A percentile compares a stretch with the other conserved stretches of the same genome.
These are phyloP conservation scores for Hypomecis atomaria DNA, from an alignment of 2,888 invertebrate genomes.

Conservation along the genomic window DNA sequence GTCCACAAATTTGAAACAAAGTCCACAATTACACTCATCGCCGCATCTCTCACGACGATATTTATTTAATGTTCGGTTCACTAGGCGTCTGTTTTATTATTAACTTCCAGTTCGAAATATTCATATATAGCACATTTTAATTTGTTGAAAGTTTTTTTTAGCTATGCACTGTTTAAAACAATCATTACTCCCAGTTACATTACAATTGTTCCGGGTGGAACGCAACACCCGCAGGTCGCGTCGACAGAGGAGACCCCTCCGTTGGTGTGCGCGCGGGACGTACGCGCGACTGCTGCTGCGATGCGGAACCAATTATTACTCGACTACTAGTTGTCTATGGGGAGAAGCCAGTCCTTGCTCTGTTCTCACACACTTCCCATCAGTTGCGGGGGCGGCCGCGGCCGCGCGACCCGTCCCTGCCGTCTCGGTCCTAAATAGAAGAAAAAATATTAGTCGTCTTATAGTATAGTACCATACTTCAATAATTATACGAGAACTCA, in stretches of 20 bases:
- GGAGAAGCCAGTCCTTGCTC: slow-evolving; percentile 82
- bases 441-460: slow-evolving; percentile 26
- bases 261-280: slow-evolving; percentile 45
- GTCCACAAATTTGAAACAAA: slow-evolving; percentile 84
- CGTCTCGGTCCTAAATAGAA: slow-evolving; percentile 73
- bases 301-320: slow-evolving; percentile 77
- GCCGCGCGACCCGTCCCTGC: slow-evolving; percentile 74
- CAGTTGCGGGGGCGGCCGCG: slow-evolving; percentile 79
- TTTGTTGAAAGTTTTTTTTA: slow-evolving; percentile 81
- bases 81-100: slow-evolving; percentile 78
- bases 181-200: slow-evolving; percentile 78
- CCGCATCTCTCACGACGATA: slow-evolving; percentile 63
- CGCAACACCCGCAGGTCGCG: slow-evolving; percentile 66
- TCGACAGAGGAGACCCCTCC: slow-evolving; percentile 56
- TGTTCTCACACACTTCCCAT: slow-evolving; percentile 65
- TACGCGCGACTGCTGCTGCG: slow-evolving; percentile 62
- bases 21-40: slow-evolving; percentile 79
- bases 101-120: slow-evolving; percentile 80
- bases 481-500: slow-evolving; percentile 46
- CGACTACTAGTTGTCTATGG: slow-evolving; percentile 82
- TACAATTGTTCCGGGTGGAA: slow-evolving; percentile 76
- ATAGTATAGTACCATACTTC: slow-evolving; percentile 4
- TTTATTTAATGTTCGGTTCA: slow-evolving; percentile 79
- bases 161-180: slow-evolving; percentile 83
- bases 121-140: slow-evolving; percentile 78